These are phyloP conservation scores for Pyrrhosoma nymphula DNA, from an alignment of 2,888 invertebrate genomes.

Conservation along the genomic window DNA sequence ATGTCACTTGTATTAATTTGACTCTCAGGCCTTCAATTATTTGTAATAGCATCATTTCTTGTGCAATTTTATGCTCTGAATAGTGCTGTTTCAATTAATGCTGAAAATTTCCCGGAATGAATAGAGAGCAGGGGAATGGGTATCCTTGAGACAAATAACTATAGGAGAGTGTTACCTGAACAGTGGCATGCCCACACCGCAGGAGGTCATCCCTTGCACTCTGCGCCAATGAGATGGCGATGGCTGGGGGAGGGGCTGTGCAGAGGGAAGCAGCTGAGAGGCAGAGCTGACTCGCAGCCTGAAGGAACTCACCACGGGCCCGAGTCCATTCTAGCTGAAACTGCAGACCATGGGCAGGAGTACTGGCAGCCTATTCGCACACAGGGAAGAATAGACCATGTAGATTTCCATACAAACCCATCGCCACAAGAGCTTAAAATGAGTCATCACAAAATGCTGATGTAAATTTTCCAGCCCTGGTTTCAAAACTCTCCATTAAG, in stretches of 20 bases:
- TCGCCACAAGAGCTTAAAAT: neutral
- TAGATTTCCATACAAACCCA: too few relatives aligned
- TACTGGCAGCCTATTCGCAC: constrained; percentile 83
- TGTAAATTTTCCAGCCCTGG: neutral
- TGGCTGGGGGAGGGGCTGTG: constrained; percentile 95
- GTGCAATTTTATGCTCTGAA: too few relatives aligned
- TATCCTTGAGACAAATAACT: too few relatives aligned
- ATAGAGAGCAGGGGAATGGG: too few relatives aligned
- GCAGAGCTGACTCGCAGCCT: constrained; percentile 83
- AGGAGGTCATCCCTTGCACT: constrained; percentile 88
- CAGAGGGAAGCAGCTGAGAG: constrained; percentile 88
- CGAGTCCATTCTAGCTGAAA: constrained; percentile 89
- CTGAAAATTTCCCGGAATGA: too few relatives aligned
- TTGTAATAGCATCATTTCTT: too few relatives aligned
- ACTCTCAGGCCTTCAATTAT: too few relatives aligned
- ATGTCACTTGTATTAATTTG: too few relatives aligned
- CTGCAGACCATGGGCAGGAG: constrained; percentile 82
- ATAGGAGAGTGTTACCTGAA: constrained; percentile 79
- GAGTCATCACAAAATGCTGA: neutral
- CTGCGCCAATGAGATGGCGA: constrained; percentile 90
- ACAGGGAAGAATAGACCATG: neutral
- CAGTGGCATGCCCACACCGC: constrained; percentile 88
- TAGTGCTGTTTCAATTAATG: too few relatives aligned
- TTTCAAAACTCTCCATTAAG: too few relatives aligned
- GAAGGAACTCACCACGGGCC: constrained; percentile 87